Percentiles rank a stretch among this genome's conserved stretches.
Evolutionary conservation across 2,797 vertebrate species (phyloP).

Genomic region (Falco rusticolus): DNA sequence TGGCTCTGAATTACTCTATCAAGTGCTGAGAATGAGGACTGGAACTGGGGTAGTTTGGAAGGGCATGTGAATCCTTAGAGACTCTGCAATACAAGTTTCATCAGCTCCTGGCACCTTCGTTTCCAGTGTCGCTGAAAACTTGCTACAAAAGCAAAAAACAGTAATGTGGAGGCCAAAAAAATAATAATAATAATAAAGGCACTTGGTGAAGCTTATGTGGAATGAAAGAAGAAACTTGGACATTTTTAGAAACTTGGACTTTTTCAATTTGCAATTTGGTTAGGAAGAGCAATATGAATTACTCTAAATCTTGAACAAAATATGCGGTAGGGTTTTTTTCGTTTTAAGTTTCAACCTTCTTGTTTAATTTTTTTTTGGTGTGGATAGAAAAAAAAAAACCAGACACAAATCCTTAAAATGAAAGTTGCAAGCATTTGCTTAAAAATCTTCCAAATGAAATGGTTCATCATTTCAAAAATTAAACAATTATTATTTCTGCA

Average conservation of each 20-base stretch:
- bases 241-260: neutral
- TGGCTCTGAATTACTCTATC: neutral
- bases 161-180: neutral
- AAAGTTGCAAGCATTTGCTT: neutral
- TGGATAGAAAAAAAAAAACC: neutral
- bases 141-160: neutral
- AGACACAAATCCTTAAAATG: neutral
- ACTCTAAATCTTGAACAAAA: neutral
- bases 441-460: neutral
- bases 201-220: neutral
- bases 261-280: neutral
- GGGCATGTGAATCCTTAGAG: neutral
- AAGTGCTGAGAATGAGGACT: neutral
- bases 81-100: neutral
- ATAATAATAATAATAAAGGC: neutral
- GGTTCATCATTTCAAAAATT: neutral
- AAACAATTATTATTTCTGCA: neutral
- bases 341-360: neutral
- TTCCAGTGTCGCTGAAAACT: neutral
- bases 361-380: neutral
- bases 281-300: neutral
- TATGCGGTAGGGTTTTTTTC: rapidly evolving
- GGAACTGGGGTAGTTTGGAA: neutral
- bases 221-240: neutral
- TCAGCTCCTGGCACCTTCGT: neutral